Conservation (phyloP, 2,113 vertebrate genomes). For the Lepus europaeus region DNA sequence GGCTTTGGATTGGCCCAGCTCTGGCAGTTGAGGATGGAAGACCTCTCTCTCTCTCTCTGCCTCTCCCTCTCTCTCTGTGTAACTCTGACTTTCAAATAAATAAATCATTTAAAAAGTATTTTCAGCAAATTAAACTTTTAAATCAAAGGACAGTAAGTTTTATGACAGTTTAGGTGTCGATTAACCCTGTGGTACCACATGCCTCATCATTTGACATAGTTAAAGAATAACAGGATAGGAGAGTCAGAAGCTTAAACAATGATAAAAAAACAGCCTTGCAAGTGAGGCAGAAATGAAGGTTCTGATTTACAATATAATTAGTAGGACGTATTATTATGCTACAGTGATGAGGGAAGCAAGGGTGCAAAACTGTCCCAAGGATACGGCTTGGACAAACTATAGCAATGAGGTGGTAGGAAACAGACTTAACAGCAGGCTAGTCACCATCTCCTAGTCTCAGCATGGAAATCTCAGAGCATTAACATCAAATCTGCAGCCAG, state of each 20-base stretch:
- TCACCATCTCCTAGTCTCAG: neutral
- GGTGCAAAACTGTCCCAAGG: neutral
- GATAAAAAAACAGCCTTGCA: neutral
- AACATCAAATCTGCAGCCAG: neutral
- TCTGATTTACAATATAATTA: neutral
- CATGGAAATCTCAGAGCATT: neutral
- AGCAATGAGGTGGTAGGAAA: neutral
- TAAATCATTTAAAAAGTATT: too few relatives aligned
- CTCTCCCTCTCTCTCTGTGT: too few relatives aligned
- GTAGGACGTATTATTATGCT: neutral
- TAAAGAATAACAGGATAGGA: neutral
- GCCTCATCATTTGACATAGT: neutral
- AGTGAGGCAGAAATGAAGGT: neutral
- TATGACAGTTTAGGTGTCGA: neutral
- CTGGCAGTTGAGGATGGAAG: too few relatives aligned
- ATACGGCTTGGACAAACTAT: neutral
- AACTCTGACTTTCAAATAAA: too few relatives aligned
- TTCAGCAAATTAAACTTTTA: constrained; percentile 48
- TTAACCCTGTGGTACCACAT: neutral
- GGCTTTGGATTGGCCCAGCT: too few relatives aligned
- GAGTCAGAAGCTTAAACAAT: neutral
- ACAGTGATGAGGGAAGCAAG: neutral
- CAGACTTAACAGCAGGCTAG: neutral
- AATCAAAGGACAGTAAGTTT: constrained; percentile 29
- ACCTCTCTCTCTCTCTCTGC: too few relatives aligned